These are phyloP conservation scores for Taurulus bubalis DNA, from an alignment of 2,113 vertebrate species.

Conservation along the genomic window DNA sequence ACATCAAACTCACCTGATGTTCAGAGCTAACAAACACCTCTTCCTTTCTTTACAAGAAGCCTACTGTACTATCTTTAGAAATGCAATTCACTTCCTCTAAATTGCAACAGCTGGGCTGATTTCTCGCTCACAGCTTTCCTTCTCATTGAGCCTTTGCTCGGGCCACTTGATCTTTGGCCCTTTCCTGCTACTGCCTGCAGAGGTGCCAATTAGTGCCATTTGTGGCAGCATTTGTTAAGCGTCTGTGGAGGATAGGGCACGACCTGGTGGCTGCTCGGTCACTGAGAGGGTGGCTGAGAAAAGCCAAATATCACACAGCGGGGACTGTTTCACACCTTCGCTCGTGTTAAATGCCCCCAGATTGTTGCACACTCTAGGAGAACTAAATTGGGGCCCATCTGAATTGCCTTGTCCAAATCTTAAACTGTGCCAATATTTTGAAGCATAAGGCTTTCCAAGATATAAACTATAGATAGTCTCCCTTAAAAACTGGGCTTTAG, in stretches of 20 bases:
- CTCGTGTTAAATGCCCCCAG: conserved; percentile 79
- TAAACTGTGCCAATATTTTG: conserved; percentile 37
- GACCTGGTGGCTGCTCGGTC: conserved; percentile 56
- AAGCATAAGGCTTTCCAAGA: conserved; percentile 33
- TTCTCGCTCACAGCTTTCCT: conserved; percentile 60
- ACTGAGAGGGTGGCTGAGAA: conserved; percentile 51
- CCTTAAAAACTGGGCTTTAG: conserved; percentile 59
- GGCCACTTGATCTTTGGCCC: conserved; percentile 82
- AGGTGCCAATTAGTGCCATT: conserved; percentile 88
- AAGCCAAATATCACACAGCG: conserved; percentile 73
- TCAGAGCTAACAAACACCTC: neutral
- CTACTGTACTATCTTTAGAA: neutral
- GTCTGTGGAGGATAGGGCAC: conserved; percentile 64
- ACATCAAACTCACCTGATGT: conserved; percentile 20
- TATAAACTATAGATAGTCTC: conserved; percentile 44
- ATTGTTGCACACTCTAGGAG: conserved; percentile 57
- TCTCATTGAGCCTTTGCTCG: conserved; percentile 56
- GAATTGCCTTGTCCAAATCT: conserved; percentile 58
- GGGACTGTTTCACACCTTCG: conserved; percentile 78
- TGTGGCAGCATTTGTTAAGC: conserved; percentile 81
- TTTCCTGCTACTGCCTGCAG: conserved; percentile 80
- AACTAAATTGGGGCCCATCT: conserved; percentile 42
- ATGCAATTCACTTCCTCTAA: conserved; percentile 43
- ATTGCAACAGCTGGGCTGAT: conserved; percentile 68
- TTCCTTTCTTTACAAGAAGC: conserved; percentile 6